Evolutionary conservation across 2,797 vertebrate species (phyloP), one percentile per base, ranked within the genome.

Genomic region (Emydoidea blandingii): DNA sequence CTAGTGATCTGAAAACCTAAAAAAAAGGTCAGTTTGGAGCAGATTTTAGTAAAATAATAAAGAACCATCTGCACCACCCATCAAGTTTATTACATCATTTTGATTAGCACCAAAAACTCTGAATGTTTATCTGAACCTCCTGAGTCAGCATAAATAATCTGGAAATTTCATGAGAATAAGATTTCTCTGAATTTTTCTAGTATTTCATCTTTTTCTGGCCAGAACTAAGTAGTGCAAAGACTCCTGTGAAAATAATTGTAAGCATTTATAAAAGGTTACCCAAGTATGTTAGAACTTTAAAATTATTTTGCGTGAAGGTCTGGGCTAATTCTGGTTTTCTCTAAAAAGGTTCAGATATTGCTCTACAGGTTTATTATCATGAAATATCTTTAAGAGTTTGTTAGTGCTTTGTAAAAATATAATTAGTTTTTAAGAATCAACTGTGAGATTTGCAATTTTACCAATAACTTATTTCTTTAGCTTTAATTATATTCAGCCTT

Each of bases 81-180:
- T 59, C 54, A 86, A 56, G 49, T 93, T 90, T 65, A 49, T 57
- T 59, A 78, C 93, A 16, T 52, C 5, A 19, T 50, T 82, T 82
- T 82, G 79, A 37, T 65, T 78, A 72, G 78, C 31, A 31, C 52
- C 19, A 88, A 0, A 85, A 92, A 47, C 23, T 88, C 76, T 72
- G 11, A 18, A 82, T 90, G 19, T 89, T 95, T 91, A 14, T 74
- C 54, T n/a, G 50, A 92, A 83, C 19, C 52, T 59, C 53, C 88
- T 41, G 78, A 89, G 57, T 96, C 80, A 90, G 16, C 86, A 79
- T 90, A 90, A 87, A 50, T 82, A 65, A 68, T 87, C 53, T 15
- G 37, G 21, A 87, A 76, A 81, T 91, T 62, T 79, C 16, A 52
- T 8, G 12, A 59, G 15, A 88, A 90, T 88, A 85, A 88, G 49